These are phyloP conservation scores for Arbacia lixula DNA, from an alignment of 53 echinoderm and acorn worm genomes.

Conservation along the genomic window DNA sequence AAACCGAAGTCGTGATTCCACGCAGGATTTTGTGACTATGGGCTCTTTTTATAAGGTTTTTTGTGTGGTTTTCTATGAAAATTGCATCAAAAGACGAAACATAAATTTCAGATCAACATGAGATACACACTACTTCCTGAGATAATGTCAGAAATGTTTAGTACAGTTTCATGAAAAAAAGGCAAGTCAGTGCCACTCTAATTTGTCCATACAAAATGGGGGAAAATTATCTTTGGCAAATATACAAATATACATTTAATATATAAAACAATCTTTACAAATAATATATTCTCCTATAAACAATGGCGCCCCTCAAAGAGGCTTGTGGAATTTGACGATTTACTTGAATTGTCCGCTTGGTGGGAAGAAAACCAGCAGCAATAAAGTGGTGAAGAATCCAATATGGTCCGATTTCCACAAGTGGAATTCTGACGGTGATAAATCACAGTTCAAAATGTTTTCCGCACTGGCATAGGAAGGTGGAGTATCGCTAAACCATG, in stretches of 20 bases:
- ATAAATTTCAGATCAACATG: conserved; percentile 50
- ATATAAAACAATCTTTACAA: conserved; percentile 80
- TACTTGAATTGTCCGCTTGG: conserved; percentile 48
- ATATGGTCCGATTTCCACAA: conserved; percentile 28
- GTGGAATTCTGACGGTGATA: conserved; percentile 32
- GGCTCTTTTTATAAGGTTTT: background rate
- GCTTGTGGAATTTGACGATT: conserved; percentile 34
- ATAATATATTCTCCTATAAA: conserved; percentile 83
- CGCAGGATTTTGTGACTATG: no score
- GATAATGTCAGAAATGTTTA: conserved; percentile 56
- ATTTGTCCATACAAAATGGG: conserved; percentile 51
- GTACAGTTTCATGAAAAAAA: conserved; percentile 52
- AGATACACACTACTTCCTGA: conserved; percentile 53
- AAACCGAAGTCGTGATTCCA: background rate
- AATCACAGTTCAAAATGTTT: conserved; percentile 34
- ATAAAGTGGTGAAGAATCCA: conserved; percentile 47
- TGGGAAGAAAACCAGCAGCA: conserved; percentile 56
- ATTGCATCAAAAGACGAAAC: conserved; percentile 37
- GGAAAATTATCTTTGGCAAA: conserved; percentile 88
- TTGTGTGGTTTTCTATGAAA: conserved; percentile 41
- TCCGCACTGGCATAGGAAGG: background rate
- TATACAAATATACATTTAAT: conserved; percentile 98
- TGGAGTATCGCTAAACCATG: conserved; percentile 11
- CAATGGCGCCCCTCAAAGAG: conserved; percentile 71
- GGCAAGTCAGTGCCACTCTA: conserved; percentile 54